Conservation (phyloP, 2,888 invertebrate genomes). For the Taphrorychus bicolor region DNA sequence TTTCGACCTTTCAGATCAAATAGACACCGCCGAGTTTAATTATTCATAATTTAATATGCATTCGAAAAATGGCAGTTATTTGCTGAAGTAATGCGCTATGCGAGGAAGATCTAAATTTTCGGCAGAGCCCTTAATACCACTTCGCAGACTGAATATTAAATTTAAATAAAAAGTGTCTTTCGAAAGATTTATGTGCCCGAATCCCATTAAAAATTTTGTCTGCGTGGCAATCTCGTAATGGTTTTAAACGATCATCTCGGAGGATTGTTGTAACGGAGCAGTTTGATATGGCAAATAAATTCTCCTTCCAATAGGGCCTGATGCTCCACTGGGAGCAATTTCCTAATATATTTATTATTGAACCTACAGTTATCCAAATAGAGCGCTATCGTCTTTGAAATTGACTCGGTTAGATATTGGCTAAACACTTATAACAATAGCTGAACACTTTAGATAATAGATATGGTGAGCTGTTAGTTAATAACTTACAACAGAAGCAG, state of each 20-base stretch:
- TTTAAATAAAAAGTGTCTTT: conserved; percentile 30
- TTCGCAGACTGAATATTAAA: conserved; percentile 21
- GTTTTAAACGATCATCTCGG: conserved; percentile 26
- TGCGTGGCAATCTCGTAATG: conserved; percentile 31
- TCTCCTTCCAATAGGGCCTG: neutral
- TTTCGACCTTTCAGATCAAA: neutral
- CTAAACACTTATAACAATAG: too few relatives aligned
- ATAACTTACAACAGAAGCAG: too few relatives aligned
- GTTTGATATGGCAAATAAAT: conserved; percentile 23
- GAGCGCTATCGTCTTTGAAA: too few relatives aligned
- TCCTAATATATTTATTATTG: neutral
- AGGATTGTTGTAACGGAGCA: conserved; percentile 17
- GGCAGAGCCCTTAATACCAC: conserved; percentile 10
- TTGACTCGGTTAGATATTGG: too few relatives aligned
- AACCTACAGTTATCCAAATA: neutral
- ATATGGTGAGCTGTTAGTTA: too few relatives aligned
- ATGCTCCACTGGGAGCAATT: neutral
- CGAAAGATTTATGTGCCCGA: conserved; percentile 20
- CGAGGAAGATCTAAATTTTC: neutral
- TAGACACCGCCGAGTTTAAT: neutral
- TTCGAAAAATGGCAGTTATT: neutral
- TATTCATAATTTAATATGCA: neutral
- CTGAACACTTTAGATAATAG: too few relatives aligned
- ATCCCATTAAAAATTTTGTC: conserved; percentile 34
- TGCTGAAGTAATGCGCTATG: too few relatives aligned